A percentile compares a stretch with the other conserved stretches of the same genome.
These are phyloP conservation scores for Alcis repandata DNA, from an alignment of 2,888 invertebrate genomes.

Conservation along the genomic window DNA sequence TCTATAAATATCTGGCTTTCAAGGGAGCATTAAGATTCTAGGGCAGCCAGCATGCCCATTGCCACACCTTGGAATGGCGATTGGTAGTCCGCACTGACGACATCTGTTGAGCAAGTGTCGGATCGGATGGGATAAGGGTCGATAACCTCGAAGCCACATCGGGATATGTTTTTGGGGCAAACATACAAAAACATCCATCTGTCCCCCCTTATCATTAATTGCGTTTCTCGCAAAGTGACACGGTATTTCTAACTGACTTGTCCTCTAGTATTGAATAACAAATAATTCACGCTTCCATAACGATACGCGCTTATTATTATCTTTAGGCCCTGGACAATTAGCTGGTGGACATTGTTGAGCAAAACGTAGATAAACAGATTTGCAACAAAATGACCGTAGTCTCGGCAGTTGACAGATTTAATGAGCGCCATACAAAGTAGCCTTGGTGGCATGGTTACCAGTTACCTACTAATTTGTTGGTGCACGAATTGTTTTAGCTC, in stretches of 20 bases:
- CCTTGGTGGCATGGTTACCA: conserved; percentile 20
- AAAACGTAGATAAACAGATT: conserved; percentile 21
- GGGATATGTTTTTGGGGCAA: conserved; percentile 4
- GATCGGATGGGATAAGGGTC: conserved; percentile 12
- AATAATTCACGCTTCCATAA: conserved; percentile 1
- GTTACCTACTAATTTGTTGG: background rate
- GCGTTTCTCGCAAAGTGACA: background rate
- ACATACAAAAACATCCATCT: background rate
- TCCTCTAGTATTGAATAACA: background rate
- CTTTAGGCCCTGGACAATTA: conserved; percentile 25
- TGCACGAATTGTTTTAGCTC: background rate
- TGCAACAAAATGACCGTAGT: conserved; percentile 22
- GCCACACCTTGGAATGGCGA: conserved; percentile 27
- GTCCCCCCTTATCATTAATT: background rate
- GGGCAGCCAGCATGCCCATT: conserved; percentile 25
- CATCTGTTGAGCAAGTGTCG: conserved; percentile 28
- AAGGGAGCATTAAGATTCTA: conserved; percentile 35
- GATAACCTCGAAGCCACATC: conserved; percentile 9
- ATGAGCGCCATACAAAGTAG: conserved; percentile 14
- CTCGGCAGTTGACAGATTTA: conserved; percentile 25
- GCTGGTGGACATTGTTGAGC: conserved; percentile 24
- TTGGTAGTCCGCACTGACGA: conserved; percentile 15
- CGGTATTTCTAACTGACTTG: background rate
- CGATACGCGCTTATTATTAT: conserved; percentile 11
- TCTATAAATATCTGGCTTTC: conserved; percentile 33